These are phyloP conservation scores for Candidula unifasciata DNA, from an alignment of 2,888 invertebrate genomes.

Conservation along the genomic window DNA sequence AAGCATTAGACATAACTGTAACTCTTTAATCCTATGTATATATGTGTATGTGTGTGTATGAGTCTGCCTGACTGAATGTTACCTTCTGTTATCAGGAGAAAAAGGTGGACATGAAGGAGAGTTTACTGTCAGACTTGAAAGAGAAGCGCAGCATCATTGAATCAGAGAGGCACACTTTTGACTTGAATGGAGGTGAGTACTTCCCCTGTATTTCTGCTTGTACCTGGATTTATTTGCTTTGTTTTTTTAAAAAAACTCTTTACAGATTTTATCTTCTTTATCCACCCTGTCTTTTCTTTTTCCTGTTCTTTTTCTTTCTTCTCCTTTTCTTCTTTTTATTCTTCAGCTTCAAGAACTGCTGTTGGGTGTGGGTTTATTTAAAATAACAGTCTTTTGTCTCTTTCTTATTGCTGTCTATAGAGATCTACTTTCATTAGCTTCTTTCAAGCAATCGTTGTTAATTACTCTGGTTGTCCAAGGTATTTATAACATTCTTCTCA, in stretches of 20 bases:
- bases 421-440: no score
- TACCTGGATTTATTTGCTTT: not conserved
- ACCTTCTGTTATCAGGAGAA: slow-evolving; percentile 83
- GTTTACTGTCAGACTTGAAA: slow-evolving; percentile 92
- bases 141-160: slow-evolving; percentile 94
- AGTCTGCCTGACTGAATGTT: no score
- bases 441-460: no score
- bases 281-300: no score
- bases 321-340: not conserved
- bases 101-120: slow-evolving; percentile 92
- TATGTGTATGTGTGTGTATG: not conserved
- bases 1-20: no score
- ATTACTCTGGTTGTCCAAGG: no score
- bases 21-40: not conserved
- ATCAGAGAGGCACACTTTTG: slow-evolving; percentile 90
- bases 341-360: no score
- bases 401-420: no score
- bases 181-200: slow-evolving; percentile 86
- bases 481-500: no score
- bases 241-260: not conserved
- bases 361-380: no score
- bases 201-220: not conserved
- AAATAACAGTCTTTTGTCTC: no score
- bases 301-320: not conserved
- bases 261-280: no score